Base-by-base conservation (phyloP, 2,888 invertebrate species). In the Lithophane socia region DNA sequence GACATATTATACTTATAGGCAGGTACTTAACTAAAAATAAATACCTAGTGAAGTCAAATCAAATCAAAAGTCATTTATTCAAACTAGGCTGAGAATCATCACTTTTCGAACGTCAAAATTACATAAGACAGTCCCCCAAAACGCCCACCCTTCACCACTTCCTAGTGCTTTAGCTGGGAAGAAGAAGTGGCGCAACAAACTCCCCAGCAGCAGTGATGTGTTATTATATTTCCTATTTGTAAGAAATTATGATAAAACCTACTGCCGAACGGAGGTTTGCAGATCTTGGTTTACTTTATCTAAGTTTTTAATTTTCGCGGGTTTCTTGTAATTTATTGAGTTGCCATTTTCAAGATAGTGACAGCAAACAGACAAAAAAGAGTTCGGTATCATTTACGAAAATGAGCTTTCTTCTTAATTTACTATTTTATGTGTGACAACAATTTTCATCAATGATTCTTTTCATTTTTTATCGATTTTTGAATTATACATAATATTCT, bases 281-380 rank as follows among this genome's bases (percentile, higher is more conserved):
- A 13, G 9, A 9, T 16, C 5, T 4, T 29, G 10, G 44, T 24
- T 9, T 24, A 44, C 3, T 5, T 0, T 3, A 24, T 66, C 8
- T 13, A 37, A 37, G 37, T 47, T 52, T 54, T 56, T n/a, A 68
- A 68, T 58, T 68, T 68, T 61, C 37, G 68, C 68, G 68, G 37
- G 10, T 7, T 68, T 68, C 1, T 37, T 67, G 56, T 10, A 18
- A 10, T 60, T 2, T 54, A 10, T 37, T 61, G 16, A 18, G n/a
- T 68, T 68, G 58, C 60, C 68, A 68, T n/a, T 60, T 13, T 52
- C 13, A 52, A 49, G 29, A 29, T 29, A 49, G 13, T 56, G 67
- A 52, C 29, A 58, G n/a, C 16, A 58, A 5, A 56, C 5, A 16
- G 13, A 9, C 9, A 21, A 66, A n/a, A 47, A 47, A 67, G 4